Evolutionary conservation across 2,113 vertebrate genomes (phyloP), one percentile per base, ranked within the genome.

Genomic region (Myodes glareolus): DNA sequence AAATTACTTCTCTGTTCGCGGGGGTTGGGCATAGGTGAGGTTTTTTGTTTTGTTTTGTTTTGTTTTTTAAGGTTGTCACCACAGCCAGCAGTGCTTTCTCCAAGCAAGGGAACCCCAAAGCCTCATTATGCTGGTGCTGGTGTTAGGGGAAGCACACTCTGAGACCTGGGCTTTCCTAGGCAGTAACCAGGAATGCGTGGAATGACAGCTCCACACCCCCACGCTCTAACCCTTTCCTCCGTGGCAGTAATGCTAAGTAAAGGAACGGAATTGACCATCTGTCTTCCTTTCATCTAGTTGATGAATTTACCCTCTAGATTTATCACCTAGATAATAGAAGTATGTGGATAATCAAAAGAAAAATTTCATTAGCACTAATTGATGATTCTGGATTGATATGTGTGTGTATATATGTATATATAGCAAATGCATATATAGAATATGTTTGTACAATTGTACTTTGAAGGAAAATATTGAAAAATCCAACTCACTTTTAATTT

Each of bases 1-100:
- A 98, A 98, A 96, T 98, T 98, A 90, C 97, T 27, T 98, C 97
- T 96, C 97, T 98, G 95, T 98, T 98, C 96, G 94, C 92, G 97
- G 97, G 98, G 7, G 25, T 39, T 29, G 25, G 81, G 81, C 55
- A 27, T 42, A 42, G 81, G 81, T 63, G 81, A 42, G n/a, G 55
- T 17, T 63, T 33, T 33, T 68, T 68, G 10, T 68, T 68, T 31
- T 68, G 29, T 33, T 33, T 68, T 68, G 10, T 68, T 68, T 31
- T 68, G 29, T 33, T 68, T 70, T n/a, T 82, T 63, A 63, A 63
- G 55, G 81, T 84, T 82, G 80, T 39, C 97, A 93, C 95, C 91
- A 94, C 4, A 29, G 92, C 95, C 98, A 98, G 97, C 97, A 97
- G 93, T 98, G 97, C 98, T 98, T 98, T 98, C 96, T 98, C 97